Base-by-base conservation (phyloP, 2,888 invertebrate species). In the Iselma pallidipennis region DNA sequence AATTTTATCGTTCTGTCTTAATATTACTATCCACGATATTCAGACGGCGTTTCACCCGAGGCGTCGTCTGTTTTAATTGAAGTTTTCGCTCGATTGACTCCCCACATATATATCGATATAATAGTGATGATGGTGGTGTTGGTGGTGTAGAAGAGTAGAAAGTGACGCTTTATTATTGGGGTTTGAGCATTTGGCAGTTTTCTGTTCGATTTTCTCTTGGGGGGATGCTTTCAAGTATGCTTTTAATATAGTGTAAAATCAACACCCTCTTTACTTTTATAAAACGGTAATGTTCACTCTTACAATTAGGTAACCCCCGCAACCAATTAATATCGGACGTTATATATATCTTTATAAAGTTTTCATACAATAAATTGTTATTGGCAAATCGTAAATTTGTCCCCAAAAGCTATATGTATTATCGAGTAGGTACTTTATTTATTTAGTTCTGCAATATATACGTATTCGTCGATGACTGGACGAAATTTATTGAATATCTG, bases 21-120 rank as follows among this genome's bases (percentile, higher is more conserved):
- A 37, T 37, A 37, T 37, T 16, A 37, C 16, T 37, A 62, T 26
- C 65, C 62, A 66, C 64, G 65, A 70, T 70, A 72, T 70, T 71
- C 68, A 56, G 63, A 54, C 61, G 59, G 66, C 71, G 71, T 71
- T 66, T 66, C 68, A 65, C 68, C 66, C 64, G 65, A 63, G 70
- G 72, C 73, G 70, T 73, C 73, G 70, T 72, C 71, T 65, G 69
- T 73, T 76, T 77, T 77, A 76, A 77, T 77, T 77, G 76, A 74
- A 76, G 70, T 77, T 76, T 77, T 74, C 75, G 71, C 72, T 76
- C 76, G 76, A 77, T 76, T 75, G 76, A 55, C 37, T 37, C 37
- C 37, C 37, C 37, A 37, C 37, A 37, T 37, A 37, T 37, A 37
- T 37, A 37, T 37, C 37, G 37, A 37, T 37, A 37, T 37, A 37